Conservation (phyloP, 2,888 invertebrate species). For the Tetragnatha montana region DNA sequence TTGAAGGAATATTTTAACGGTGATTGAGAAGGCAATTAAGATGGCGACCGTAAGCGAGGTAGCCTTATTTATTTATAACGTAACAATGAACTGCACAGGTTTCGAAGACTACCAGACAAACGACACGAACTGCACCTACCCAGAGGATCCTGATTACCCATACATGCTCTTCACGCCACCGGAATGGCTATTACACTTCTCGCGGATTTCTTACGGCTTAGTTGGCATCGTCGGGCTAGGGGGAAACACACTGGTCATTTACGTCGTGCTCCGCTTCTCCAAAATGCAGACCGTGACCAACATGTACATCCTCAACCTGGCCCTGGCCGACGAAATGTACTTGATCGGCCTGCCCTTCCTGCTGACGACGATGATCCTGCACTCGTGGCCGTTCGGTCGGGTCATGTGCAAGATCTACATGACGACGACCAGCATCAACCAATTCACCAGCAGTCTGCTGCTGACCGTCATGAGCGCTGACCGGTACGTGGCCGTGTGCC, state of each 20-base stretch:
- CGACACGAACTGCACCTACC: constrained; percentile 44
- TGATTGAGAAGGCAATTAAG: not conserved
- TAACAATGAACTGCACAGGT: constrained; percentile 28
- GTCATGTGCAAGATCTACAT: constrained; percentile 92
- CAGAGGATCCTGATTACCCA: not conserved
- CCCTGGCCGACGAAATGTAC: constrained; percentile 94
- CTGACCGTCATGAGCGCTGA: constrained; percentile 95
- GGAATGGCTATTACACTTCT: constrained; percentile 70
- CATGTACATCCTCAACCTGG: constrained; percentile 92
- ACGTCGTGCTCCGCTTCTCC: constrained; percentile 88
- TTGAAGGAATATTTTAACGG: no score
- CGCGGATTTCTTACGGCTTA: constrained; percentile 84
- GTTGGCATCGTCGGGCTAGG: constrained; percentile 91
- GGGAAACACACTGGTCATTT: constrained; percentile 93
- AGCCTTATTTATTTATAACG: constrained; percentile 41
- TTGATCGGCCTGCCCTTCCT: constrained; percentile 93
- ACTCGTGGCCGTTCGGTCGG: constrained; percentile 90
- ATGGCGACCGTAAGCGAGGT: constrained; percentile 43
- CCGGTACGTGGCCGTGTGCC: constrained; percentile 93
- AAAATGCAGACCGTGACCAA: constrained; percentile 98
- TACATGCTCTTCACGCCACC: constrained; percentile 58
- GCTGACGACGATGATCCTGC: constrained; percentile 87
- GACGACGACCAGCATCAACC: constrained; percentile 93
- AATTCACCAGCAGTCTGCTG: constrained; percentile 93
- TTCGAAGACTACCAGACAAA: not conserved